Percentiles rank a stretch among this genome's conserved stretches.
Conservation (phyloP, 2,113 vertebrate genomes). For the Myanophis thanlyinensis region DNA sequence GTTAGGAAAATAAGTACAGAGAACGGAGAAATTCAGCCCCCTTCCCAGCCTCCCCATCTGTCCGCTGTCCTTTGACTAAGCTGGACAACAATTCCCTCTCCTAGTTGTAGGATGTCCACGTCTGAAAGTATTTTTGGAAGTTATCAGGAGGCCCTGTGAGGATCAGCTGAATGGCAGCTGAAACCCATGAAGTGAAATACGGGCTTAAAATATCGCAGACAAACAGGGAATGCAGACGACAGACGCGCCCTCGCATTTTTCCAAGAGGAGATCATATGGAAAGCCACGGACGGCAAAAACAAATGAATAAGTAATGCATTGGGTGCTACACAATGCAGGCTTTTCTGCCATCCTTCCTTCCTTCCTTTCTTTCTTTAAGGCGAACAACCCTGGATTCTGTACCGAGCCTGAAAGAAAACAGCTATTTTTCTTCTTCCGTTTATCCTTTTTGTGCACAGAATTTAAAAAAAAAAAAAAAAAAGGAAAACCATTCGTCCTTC, state of each 20-base stretch:
- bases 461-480: too few species aligned
- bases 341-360: background rate
- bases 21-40: conserved; percentile 25
- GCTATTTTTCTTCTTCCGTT: background rate
- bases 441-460: background rate
- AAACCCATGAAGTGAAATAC: conserved; percentile 47
- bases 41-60: background rate
- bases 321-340: background rate
- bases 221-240: conserved; percentile 35
- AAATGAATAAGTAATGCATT: conserved; percentile 3
- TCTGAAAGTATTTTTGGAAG: conserved; percentile 67
- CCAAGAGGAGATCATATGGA: background rate
- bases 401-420: background rate
- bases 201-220: conserved; percentile 69
- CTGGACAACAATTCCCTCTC: conserved; percentile 13
- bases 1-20: conserved; percentile 65
- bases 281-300: background rate
- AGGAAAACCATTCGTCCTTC: background rate
- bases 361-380: background rate
- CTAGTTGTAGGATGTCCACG: conserved; percentile 49
- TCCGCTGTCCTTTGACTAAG: background rate
- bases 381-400: background rate
- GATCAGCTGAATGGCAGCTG: conserved; percentile 66
- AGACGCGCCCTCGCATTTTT: conserved; percentile 21
- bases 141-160: conserved; percentile 58